Base-by-base conservation (phyloP, 2,797 vertebrate species). In the Mormyrus hasselquistii region DNA sequence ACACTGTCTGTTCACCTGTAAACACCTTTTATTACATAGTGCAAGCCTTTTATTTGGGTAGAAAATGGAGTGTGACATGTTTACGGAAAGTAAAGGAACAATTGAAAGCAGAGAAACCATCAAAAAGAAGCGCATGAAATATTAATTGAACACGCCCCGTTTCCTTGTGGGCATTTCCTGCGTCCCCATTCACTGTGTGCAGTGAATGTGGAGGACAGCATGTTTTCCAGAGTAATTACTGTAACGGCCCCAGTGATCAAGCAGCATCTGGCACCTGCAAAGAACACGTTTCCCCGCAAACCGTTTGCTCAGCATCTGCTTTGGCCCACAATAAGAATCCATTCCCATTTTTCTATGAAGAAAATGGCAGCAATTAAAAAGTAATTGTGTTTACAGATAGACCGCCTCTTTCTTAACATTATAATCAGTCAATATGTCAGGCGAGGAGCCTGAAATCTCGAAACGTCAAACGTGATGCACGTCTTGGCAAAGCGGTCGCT, bases 331-430 rank as follows among this genome's bases (percentile, higher is more conserved):
- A 90, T 55, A 34, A 47, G 79, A 52, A 89, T 91, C 90, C 85
- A 86, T 91, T 90, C 82, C 16, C 6, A 7, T 73, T 73, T 65
- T 90, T 89, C 88, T 87, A 87, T 57, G 57, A 88, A 59, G 89
- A 88, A 88, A 89, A 88, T 69, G 79, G 22, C 47, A 85, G 89
- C 90, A 90, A 93, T 92, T 91, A 93, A 91, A 91, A 92, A 91
- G 88, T 53, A 87, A 90, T 93, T 91, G 53, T 83, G 83, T 69
- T 90, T 91, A 76, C 89, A 87, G 73, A 82, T 89, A 88, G 34
- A 79, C 50, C 62, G 76, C 52, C 34, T 29, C n/a, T 65, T 87
- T 9, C 47, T 49, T 87, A 87, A 38, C 73, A 59, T 88, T 47
- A 59, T 69, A 88, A 82, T 89, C 38, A 47, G n/a, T 59, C 50